Evolutionary conservation across 1,140 invertebrate species (phyloP).

Genomic region (Drosophila triauraria): DNA sequence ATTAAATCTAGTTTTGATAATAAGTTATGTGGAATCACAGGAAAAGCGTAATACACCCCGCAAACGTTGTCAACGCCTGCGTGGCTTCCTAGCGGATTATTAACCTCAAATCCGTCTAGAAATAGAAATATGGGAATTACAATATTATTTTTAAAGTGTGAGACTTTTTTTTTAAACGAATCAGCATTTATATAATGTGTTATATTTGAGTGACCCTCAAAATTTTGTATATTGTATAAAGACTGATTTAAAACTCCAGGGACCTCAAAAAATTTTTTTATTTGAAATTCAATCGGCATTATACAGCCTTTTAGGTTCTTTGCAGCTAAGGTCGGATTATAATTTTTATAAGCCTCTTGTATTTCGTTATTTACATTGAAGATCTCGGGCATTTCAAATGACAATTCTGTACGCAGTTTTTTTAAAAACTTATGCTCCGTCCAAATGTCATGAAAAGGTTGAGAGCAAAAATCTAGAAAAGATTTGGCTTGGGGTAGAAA

Average conservation of each 20-base stretch:
- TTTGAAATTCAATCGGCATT: slow-evolving; percentile 5
- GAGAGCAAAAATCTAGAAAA: not conserved
- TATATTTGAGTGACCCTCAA: not conserved
- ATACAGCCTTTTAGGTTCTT: not conserved
- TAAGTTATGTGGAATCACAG: not conserved
- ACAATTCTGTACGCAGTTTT: not conserved
- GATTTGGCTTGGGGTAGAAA: slow-evolving; percentile 1
- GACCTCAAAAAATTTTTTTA: not conserved
- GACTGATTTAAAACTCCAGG: not conserved
- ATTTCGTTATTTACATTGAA: slow-evolving; percentile 1
- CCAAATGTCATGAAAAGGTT: not conserved
- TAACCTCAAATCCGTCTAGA: slow-evolving; percentile 3
- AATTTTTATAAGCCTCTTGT: not conserved
- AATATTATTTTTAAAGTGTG: not conserved
- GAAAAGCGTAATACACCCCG: slow-evolving; percentile 1
- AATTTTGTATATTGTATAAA: not conserved
- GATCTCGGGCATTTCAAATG: not conserved
- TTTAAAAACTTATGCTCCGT: not conserved
- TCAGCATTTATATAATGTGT: not conserved
- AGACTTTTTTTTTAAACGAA: not conserved
- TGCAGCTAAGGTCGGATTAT: not conserved
- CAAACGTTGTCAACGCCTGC: not conserved
- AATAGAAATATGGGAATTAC: not conserved
- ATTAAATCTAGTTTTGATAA: not conserved
- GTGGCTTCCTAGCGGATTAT: slow-evolving; percentile 12